Conservation (phyloP, 2,113 vertebrate species). For the Noturus placidus region DNA sequence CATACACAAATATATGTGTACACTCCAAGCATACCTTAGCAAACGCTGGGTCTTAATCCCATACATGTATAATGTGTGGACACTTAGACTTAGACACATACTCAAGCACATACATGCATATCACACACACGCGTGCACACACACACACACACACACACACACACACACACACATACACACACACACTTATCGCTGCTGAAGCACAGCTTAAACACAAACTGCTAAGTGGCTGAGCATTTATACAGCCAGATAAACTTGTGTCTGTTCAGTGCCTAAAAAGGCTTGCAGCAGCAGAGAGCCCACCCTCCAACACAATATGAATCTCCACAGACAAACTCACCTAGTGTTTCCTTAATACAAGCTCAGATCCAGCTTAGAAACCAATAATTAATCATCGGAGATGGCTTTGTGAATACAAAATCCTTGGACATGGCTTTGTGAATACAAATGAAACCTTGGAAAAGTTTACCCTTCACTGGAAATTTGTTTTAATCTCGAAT, state of each 20-base stretch:
- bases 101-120: neutral
- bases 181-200: slow-evolving; percentile 57
- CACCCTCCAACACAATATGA: slow-evolving; percentile 47
- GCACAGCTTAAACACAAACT: slow-evolving; percentile 62
- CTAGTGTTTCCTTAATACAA: slow-evolving; percentile 18
- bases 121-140: neutral
- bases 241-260: slow-evolving; percentile 56
- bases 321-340: slow-evolving; percentile 13
- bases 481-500: neutral
- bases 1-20: slow-evolving; percentile 20
- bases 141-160: neutral
- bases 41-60: slow-evolving; percentile 2
- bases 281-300: slow-evolving; percentile 55
- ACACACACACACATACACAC: slow-evolving; percentile 28
- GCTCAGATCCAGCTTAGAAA: neutral
- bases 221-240: slow-evolving; percentile 57
- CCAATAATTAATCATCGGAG: neutral
- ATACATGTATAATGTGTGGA: neutral
- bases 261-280: slow-evolving; percentile 64
- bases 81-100: neutral
- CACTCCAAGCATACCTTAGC: slow-evolving; percentile 8
- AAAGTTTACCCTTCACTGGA: neutral
- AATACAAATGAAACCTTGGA: neutral
- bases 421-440: neutral
- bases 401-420: neutral